Evolutionary conservation across 2,113 vertebrate genomes (phyloP).

Genomic region (Platycercus adscitus): DNA sequence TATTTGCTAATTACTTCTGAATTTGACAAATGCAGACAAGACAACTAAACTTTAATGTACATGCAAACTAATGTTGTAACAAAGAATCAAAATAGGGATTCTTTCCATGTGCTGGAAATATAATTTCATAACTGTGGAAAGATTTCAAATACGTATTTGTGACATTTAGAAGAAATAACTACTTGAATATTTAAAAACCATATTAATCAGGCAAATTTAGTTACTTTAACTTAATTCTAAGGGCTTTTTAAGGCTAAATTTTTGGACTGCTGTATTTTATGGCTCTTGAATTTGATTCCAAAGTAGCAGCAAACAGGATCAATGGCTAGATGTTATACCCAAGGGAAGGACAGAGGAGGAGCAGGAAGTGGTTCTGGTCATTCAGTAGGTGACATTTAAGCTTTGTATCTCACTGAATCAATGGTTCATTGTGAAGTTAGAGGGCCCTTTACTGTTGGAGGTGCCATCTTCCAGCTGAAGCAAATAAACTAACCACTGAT

Average conservation of each 20-base stretch:
- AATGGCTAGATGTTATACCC: background rate
- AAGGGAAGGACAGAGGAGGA: background rate
- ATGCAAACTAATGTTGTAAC: background rate
- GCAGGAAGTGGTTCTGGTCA: background rate
- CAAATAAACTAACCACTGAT: background rate
- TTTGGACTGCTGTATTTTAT: background rate
- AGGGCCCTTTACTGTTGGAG: background rate
- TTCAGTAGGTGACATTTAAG: background rate
- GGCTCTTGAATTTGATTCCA: background rate
- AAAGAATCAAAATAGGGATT: slow-evolving; percentile 17
- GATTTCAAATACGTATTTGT: background rate
- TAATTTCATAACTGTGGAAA: slow-evolving; percentile 21
- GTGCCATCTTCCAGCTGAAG: background rate
- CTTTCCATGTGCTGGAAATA: slow-evolving; percentile 28
- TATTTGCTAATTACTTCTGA: slow-evolving; percentile 64
- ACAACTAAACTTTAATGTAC: background rate
- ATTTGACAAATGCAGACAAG: slow-evolving; percentile 58
- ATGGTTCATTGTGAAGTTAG: background rate
- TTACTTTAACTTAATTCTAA: background rate
- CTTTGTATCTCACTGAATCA: background rate
- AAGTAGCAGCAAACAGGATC: background rate
- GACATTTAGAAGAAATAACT: slow-evolving; percentile 40
- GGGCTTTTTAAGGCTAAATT: background rate
- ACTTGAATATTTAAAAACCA: background rate
- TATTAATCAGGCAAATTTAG: background rate